Evolutionary conservation across 92 coral and sea anemone species (phyloP).

Genomic region (Ricordea florida): DNA sequence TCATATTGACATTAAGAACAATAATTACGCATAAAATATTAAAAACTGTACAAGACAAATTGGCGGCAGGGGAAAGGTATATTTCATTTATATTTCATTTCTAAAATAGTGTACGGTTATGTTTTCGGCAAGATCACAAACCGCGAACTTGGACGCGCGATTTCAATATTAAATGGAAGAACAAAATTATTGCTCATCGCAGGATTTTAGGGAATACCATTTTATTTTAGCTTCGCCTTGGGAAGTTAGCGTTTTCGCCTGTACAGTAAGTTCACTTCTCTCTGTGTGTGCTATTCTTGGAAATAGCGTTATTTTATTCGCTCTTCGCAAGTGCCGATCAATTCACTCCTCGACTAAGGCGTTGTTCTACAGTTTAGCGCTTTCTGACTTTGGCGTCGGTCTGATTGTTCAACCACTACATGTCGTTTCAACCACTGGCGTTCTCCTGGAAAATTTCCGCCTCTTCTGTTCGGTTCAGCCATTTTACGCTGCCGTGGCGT

Average conservation of each 20-base stretch:
- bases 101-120: too few relatives aligned
- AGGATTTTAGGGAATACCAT: conserved; percentile 26
- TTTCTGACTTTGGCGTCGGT: conserved; percentile 61
- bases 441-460: conserved; percentile 3
- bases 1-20: too few relatives aligned
- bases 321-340: conserved; percentile 12
- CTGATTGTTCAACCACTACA: conserved; percentile 54
- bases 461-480: conserved; percentile 47
- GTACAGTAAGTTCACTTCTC: background rate
- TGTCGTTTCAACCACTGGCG: conserved; percentile 29
- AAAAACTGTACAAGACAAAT: too few relatives aligned
- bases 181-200: background rate
- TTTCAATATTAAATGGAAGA: background rate
- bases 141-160: too few relatives aligned
- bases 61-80: too few relatives aligned
- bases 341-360: conserved; percentile 40
- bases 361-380: conserved; percentile 44
- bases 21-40: too few relatives aligned
- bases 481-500: conserved; percentile 46
- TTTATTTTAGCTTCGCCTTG: conserved; percentile 3
- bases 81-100: too few relatives aligned
- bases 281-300: conserved; percentile 21
- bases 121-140: background rate
- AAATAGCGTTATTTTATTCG: conserved; percentile 14
- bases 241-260: conserved; percentile 6